Conservation (phyloP, 2,888 invertebrate genomes). For the Hesperia comma region DNA sequence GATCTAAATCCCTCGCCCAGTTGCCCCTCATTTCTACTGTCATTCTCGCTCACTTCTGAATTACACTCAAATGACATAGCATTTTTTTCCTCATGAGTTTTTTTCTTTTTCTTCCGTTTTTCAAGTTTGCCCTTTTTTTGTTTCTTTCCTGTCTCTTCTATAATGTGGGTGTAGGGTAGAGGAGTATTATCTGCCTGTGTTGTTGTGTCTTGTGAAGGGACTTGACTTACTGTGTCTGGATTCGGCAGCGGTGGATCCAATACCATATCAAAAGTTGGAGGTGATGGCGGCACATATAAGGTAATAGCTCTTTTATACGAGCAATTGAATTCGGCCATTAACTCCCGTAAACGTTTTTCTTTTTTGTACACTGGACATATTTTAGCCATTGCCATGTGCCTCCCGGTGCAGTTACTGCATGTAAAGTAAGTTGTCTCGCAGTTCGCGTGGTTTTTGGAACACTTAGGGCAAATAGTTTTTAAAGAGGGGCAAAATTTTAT, state of each 20-base stretch:
- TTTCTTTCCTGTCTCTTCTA: background rate
- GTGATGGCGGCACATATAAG: conserved; percentile 8
- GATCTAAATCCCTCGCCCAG: background rate
- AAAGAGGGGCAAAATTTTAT: conserved; percentile 44
- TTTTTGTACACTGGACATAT: conserved; percentile 9
- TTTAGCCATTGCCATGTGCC: conserved; percentile 24
- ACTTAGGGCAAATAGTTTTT: conserved; percentile 17
- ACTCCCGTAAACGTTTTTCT: conserved; percentile 15
- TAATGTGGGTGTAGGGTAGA: background rate
- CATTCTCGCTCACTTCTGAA: conserved; percentile 1
- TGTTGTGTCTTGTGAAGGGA: background rate
- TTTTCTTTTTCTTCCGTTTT: background rate
- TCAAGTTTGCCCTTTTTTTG: background rate
- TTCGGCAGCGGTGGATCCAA: background rate
- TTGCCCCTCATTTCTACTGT: background rate
- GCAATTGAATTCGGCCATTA: conserved; percentile 15
- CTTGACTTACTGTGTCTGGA: background rate
- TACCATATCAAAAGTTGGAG: background rate
- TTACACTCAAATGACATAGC: background rate
- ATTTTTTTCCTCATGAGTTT: background rate
- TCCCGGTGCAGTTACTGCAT: conserved; percentile 9
- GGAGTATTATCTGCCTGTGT: background rate
- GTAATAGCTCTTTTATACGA: conserved; percentile 23
- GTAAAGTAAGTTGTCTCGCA: conserved; percentile 16
- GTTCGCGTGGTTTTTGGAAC: conserved; percentile 13